Conservation (phyloP, 2,888 invertebrate species). For the Pyrocoelia pectoralis region DNA sequence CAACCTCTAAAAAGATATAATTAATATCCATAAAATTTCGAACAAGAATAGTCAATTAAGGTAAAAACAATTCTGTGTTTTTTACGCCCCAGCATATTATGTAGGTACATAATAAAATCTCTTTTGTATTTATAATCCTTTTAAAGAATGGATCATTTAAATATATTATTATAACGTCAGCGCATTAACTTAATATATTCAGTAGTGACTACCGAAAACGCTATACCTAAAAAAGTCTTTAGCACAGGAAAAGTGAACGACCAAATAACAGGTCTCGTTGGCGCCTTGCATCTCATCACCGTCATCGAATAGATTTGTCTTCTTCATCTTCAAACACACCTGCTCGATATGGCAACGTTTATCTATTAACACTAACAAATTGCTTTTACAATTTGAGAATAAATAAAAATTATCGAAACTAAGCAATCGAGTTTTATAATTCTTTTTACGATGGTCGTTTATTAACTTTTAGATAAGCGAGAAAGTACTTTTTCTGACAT, state of each 20-base stretch:
- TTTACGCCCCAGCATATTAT: conserved; percentile 21
- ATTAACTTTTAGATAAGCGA: not conserved
- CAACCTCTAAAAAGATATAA: conserved; percentile 15
- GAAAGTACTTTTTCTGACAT: not conserved
- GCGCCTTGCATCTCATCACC: conserved; percentile 39
- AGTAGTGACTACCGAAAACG: conserved; percentile 29
- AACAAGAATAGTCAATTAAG: conserved; percentile 36
- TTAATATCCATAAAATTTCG: conserved; percentile 25
- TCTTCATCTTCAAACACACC: conserved; percentile 9
- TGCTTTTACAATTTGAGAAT: not conserved
- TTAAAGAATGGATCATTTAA: conserved; percentile 3
- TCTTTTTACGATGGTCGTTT: conserved; percentile 8
- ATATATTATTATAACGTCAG: conserved; percentile 3
- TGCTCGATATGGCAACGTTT: not conserved
- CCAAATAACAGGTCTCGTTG: conserved; percentile 40
- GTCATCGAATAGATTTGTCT: conserved; percentile 38
- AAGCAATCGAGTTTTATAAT: not conserved
- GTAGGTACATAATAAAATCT: conserved; percentile 13
- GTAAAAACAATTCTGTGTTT: conserved; percentile 22
- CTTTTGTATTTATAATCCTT: conserved; percentile 10
- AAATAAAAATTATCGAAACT: not conserved
- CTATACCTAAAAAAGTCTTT: not conserved
- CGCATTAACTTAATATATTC: conserved; percentile 34
- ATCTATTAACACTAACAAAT: conserved; percentile 13
- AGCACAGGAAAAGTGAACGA: conserved; percentile 34